phyloP scores from a whole-genome alignment of 23 tunicate species.

The Ascidia mentula region DNA sequence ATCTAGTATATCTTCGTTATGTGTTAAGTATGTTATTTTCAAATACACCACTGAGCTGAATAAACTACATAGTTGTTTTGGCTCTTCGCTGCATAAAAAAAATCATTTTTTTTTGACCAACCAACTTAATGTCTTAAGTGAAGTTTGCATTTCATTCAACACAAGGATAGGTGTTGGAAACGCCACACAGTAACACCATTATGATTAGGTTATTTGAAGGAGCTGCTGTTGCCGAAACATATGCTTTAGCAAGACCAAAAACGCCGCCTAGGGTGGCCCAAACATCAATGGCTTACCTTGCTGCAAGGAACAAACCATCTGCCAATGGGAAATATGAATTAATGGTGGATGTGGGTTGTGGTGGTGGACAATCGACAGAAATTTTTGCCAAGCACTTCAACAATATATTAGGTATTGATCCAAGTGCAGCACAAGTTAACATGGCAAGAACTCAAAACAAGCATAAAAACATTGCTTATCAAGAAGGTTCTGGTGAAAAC shows the following conservation, averaged over 20 bases:
- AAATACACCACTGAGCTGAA: too few relatives aligned
- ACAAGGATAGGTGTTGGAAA: too few relatives aligned
- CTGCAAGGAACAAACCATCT: background rate
- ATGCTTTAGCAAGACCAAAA: slow-evolving; percentile 40
- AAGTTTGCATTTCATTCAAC: too few relatives aligned
- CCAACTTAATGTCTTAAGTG: too few relatives aligned
- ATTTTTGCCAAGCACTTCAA: slow-evolving; percentile 47
- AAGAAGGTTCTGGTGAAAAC: slow-evolving; percentile 57
- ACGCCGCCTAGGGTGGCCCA: slow-evolving; percentile 44
- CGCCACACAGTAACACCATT: too few relatives aligned
- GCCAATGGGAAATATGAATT: slow-evolving; percentile 6
- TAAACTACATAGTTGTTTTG: too few relatives aligned
- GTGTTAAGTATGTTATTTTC: too few relatives aligned
- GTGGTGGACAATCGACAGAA: slow-evolving; percentile 66
- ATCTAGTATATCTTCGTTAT: too few relatives aligned
- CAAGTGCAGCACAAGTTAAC: slow-evolving; percentile 61
- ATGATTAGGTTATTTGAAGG: slow-evolving; percentile 65
- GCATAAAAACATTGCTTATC: slow-evolving; percentile 23
- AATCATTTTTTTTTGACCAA: too few relatives aligned
- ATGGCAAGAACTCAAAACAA: slow-evolving; percentile 39
- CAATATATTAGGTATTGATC: slow-evolving; percentile 58
- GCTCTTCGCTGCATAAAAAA: too few relatives aligned
- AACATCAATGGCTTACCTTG: slow-evolving; percentile 24
- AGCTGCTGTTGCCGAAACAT: slow-evolving; percentile 37
- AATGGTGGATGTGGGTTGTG: slow-evolving; percentile 84